phyloP scores from a whole-genome alignment of 2,113 vertebrate species.

The Pygoscelis adeliae region DNA sequence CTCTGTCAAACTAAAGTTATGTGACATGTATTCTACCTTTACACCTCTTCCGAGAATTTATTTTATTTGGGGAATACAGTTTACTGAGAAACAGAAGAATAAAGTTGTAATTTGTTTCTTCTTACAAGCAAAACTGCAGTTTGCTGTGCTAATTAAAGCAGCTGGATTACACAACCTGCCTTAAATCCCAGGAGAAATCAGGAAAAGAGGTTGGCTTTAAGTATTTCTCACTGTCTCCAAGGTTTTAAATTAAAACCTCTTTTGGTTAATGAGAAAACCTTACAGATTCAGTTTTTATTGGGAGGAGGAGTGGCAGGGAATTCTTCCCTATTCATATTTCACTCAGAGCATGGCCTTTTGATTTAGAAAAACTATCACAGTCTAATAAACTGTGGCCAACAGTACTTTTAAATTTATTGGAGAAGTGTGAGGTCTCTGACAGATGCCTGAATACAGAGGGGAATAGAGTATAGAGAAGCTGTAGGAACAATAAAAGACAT shows the following conservation, averaged over 20 bases:
- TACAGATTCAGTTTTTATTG: background rate
- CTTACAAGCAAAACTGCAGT: constrained; percentile 42
- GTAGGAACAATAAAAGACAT: background rate
- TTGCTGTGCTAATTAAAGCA: constrained; percentile 67
- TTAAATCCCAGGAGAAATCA: constrained; percentile 51
- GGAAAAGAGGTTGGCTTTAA: constrained; percentile 38
- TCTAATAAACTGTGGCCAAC: background rate
- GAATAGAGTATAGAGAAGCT: background rate
- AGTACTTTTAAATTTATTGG: background rate
- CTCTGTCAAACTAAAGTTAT: background rate
- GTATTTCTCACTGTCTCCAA: constrained; percentile 5
- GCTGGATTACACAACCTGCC: constrained; percentile 27
- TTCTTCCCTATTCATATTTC: background rate
- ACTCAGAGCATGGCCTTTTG: background rate
- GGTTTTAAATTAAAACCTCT: constrained; percentile 37
- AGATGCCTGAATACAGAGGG: background rate
- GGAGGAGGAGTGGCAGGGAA: background rate
- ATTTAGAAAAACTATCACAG: background rate
- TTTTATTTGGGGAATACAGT: background rate
- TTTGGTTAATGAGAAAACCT: constrained; percentile 38
- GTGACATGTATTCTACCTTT: background rate
- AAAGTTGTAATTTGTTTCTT: constrained; percentile 32
- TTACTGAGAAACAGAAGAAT: constrained; percentile 8
- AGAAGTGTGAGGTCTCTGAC: background rate
- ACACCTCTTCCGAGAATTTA: background rate